Evolutionary conservation across 2,113 vertebrate genomes (phyloP).

Genomic region (Chlorocebus sabaeus): DNA sequence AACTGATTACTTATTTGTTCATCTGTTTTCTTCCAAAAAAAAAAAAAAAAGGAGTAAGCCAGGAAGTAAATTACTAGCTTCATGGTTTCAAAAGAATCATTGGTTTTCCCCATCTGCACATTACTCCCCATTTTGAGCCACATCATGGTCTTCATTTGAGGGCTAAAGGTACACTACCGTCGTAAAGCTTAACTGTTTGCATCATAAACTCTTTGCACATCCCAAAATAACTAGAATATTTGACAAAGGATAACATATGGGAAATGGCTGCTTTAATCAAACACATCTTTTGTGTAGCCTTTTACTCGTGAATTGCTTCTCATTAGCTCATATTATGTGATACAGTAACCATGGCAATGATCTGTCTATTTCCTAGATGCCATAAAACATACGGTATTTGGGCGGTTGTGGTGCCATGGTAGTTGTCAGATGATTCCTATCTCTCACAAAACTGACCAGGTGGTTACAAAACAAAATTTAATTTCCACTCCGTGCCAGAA

Average conservation of each 20-base stretch:
- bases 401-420: constrained; percentile 4
- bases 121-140: neutral
- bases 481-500: neutral
- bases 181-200: constrained; percentile 47
- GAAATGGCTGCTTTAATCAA: constrained; percentile 62
- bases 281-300: constrained; percentile 59
- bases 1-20: constrained; percentile 36
- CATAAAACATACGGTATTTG: constrained; percentile 33
- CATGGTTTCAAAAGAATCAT: constrained; percentile 18
- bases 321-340: constrained; percentile 68
- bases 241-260: constrained; percentile 71
- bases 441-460: neutral
- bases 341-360: constrained; percentile 70
- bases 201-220: constrained; percentile 61
- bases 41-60: neutral
- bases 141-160: neutral
- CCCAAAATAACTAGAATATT: constrained; percentile 63
- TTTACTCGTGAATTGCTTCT: constrained; percentile 66
- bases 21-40: constrained; percentile 28
- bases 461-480: neutral
- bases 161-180: neutral
- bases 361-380: constrained; percentile 60
- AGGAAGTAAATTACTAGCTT: constrained; percentile 24
- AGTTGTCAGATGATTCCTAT: constrained; percentile 11
- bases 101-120: neutral